phyloP scores from a whole-genome alignment of 2,888 invertebrate species.

The Harpagoxenus sublaevis region DNA sequence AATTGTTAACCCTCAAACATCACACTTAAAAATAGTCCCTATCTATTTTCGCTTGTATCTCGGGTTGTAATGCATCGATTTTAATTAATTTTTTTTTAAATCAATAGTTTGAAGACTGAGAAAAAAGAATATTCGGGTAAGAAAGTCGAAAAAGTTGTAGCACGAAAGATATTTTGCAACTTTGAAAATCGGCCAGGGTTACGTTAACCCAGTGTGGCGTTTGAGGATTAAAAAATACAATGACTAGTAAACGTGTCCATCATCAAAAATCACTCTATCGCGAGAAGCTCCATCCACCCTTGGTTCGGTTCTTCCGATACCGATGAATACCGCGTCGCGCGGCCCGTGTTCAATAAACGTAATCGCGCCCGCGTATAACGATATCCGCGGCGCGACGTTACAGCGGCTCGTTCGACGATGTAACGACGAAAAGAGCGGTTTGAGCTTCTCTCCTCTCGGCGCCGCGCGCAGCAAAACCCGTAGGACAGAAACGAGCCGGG shows the following conservation, averaged over 20 bases:
- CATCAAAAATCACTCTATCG: background rate
- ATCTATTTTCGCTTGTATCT: no score
- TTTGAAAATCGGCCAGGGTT: no score
- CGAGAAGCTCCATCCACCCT: background rate
- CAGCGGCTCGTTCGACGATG: constrained; percentile 46
- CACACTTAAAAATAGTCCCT: no score
- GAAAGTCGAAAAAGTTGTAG: no score
- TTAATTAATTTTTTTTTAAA: no score
- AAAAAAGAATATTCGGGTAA: no score
- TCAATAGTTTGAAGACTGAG: no score
- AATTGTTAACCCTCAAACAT: background rate
- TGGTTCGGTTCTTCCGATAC: background rate
- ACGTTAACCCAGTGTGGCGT: no score
- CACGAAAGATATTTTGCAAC: no score
- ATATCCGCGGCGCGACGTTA: constrained; percentile 48
- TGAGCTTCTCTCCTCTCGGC: constrained; percentile 37
- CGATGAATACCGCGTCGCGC: constrained; percentile 6
- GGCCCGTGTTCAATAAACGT: constrained; percentile 55
- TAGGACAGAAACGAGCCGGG: constrained; percentile 51
- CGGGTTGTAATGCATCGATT: no score
- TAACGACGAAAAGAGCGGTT: constrained; percentile 57
- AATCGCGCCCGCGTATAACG: constrained; percentile 49
- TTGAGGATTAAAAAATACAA: background rate
- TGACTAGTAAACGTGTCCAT: background rate
- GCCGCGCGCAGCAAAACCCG: constrained; percentile 58